A percentile compares a stretch with the other conserved stretches of the same genome.
phyloP scores from a whole-genome alignment of 2,113 vertebrate species.

The Oceanites oceanicus region DNA sequence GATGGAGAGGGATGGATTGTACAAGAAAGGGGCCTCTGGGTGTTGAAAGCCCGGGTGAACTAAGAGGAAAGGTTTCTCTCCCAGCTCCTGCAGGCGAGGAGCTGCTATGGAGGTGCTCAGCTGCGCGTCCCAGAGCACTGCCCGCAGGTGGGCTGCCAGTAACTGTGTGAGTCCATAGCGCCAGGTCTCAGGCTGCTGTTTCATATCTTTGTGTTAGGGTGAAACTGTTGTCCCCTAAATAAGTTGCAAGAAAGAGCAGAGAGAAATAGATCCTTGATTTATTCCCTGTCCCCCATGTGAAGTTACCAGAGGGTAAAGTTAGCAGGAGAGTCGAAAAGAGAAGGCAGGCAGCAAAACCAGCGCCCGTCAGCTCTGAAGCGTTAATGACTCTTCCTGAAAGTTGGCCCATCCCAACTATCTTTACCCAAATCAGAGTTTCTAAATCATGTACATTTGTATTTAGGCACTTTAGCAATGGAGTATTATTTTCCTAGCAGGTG shows the following conservation, averaged over 20 bases:
- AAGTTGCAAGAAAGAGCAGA: neutral
- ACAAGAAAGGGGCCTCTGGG: rapidly evolving
- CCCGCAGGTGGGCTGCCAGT: neutral
- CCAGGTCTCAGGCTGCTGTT: neutral
- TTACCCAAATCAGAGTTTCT: neutral
- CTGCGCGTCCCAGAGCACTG: rapidly evolving
- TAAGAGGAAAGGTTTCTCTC: neutral
- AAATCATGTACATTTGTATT: slow-evolving; percentile 6
- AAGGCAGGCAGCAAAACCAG: neutral
- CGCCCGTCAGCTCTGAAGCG: neutral
- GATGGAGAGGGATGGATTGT: neutral
- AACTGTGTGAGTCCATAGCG: rapidly evolving
- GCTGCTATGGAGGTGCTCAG: rapidly evolving
- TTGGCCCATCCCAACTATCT: neutral
- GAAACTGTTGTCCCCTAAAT: neutral
- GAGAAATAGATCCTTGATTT: neutral
- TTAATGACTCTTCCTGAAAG: neutral
- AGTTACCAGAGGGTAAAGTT: neutral
- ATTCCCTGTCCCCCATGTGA: neutral
- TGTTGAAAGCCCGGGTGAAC: neutral
- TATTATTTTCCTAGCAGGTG: slow-evolving; percentile 38
- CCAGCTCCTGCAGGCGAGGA: neutral
- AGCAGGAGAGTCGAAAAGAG: neutral
- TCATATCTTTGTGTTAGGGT: rapidly evolving
- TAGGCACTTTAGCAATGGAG: neutral